These are phyloP conservation scores for Cheilinus undulatus DNA, from an alignment of 2,113 vertebrate genomes.

Conservation along the genomic window DNA sequence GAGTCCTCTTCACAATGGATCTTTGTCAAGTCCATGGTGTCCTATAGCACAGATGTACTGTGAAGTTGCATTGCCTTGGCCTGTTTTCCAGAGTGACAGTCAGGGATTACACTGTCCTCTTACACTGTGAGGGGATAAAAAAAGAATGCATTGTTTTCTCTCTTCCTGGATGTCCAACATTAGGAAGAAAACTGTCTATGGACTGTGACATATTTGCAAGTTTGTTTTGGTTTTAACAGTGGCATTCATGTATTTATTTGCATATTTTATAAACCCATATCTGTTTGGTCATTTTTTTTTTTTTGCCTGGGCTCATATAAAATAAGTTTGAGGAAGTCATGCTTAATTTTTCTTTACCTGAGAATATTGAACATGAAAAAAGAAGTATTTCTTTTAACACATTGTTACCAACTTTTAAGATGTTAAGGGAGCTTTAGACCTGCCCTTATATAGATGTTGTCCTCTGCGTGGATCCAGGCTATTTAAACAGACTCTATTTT, in stretches of 20 bases:
- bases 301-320: not conserved
- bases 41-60: constrained; percentile 35
- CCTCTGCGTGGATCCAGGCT: no score
- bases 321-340: not conserved
- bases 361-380: no score
- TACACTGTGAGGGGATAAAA: not conserved
- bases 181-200: not conserved
- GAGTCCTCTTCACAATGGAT: constrained; percentile 45
- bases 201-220: no score
- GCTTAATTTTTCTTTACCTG: no score
- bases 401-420: no score
- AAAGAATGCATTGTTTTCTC: not conserved
- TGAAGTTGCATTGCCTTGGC: constrained; percentile 8
- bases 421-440: no score
- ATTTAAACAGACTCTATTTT: no score
- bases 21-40: constrained; percentile 55
- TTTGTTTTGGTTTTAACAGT: not conserved
- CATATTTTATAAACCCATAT: no score
- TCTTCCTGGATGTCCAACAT: no score
- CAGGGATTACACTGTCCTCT: not conserved
- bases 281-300: no score
- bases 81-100: constrained; percentile 12
- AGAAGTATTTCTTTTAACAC: no score
- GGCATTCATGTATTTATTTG: not conserved
- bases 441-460: no score